These are phyloP conservation scores for Cyphomyrus plagiostoma DNA, from an alignment of 2,113 vertebrate species.

Conservation along the genomic window DNA sequence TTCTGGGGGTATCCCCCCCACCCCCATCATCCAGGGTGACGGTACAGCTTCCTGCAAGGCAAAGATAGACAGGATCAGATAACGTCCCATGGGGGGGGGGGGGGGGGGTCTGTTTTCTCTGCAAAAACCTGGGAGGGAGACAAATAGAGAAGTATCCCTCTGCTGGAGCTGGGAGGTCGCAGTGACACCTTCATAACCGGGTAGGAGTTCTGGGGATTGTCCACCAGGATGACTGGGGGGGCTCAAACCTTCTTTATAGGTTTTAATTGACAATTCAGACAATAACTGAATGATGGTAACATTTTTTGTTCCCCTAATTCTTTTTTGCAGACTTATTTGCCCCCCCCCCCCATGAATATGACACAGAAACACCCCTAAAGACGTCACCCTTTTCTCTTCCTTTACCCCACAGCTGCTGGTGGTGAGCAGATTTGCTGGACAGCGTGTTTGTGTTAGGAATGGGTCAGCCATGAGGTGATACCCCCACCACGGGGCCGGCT, in stretches of 20 bases:
- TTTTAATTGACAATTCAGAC: not conserved
- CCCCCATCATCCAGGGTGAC: constrained; percentile 51
- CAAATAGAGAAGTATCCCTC: no score
- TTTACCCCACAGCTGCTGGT: not conserved
- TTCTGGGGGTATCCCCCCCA: constrained; percentile 40
- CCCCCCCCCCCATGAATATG: not conserved
- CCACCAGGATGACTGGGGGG: not conserved
- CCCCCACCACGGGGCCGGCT: not conserved
- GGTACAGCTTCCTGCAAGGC: constrained; percentile 58
- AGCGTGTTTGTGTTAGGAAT: not conserved
- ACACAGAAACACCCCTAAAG: not conserved
- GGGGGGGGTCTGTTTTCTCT: not conserved
- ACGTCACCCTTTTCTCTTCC: not conserved
- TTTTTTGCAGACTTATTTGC: not conserved
- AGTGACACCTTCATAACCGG: not conserved
- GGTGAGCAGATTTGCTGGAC: not conserved
- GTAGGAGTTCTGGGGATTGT: not conserved
- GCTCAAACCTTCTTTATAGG: not conserved
- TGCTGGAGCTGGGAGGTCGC: no score
- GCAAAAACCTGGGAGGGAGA: not conserved
- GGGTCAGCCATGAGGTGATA: not conserved
- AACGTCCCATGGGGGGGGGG: not conserved
- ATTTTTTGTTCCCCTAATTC: not conserved
- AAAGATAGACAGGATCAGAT: constrained; percentile 26
- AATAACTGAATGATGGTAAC: not conserved